Base-by-base conservation (phyloP, 2,888 invertebrate genomes). In the Mythimna loreyi region DNA sequence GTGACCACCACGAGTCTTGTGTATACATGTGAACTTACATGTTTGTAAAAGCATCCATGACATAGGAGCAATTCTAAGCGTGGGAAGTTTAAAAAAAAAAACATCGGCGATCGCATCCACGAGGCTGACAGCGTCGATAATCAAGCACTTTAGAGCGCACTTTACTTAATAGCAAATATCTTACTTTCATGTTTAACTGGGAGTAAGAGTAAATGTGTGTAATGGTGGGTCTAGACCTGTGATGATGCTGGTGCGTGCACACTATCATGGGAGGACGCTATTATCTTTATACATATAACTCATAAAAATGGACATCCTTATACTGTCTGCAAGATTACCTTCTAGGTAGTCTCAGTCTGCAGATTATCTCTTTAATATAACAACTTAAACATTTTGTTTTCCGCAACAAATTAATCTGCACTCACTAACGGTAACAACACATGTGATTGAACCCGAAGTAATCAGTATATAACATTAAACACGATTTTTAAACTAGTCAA, bases 161-260 rank as follows among this genome's bases (percentile, higher is more conserved):
- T 80, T 78, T 76, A 66, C 64, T 80, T 80, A 78, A 78, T 76
- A 76, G 77, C 77, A 70, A 80, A 66, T 80, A 80, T 76, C 71
- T 59, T 56, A 71, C 50, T 80, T 75, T 61, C 25, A 80, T 40
- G 63, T 64, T 62, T 76, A 52, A 77, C 45, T 55, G 33, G 25
- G 13, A 80, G 71, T 70, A 62, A 76, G 76, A 68, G 63, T 68
- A 50, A 75, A 66, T 43, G 63, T 59, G 57, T 56, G 30, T 74
- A 79, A 79, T 67, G 61, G 55, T 43, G 43, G 33, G 36, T 62
- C 67, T 45, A 65, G 25, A 66, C 56, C 52, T 30, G 64, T 28
- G 55, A 45, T 23, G 16, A 25, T 53, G 19, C 11, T 47, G 40
- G 30, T 53, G 47, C 23, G 49, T 55, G 30, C 19, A 40, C 45